These are phyloP conservation scores for Zoanthus sansibaricus DNA, from an alignment of 92 coral and sea anemone genomes.

Conservation along the genomic window DNA sequence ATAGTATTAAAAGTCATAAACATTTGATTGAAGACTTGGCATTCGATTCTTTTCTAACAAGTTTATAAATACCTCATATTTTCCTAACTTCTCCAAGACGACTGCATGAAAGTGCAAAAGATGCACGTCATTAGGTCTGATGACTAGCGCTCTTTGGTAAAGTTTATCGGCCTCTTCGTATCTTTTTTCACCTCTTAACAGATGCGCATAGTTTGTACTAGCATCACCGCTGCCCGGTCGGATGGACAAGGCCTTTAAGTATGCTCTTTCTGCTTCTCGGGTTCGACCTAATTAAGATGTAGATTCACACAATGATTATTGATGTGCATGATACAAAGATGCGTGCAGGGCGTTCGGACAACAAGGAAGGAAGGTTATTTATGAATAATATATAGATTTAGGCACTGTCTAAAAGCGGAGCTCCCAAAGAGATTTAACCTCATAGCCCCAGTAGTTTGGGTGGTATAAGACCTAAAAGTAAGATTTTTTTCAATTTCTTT, in stretches of 20 bases:
- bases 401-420: too few relatives aligned
- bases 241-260: slow-evolving; percentile 77
- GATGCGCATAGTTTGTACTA: slow-evolving; percentile 79
- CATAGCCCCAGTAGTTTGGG: too few relatives aligned
- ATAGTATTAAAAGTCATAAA: too few relatives aligned
- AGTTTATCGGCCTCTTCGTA: slow-evolving; percentile 66
- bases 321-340: too few relatives aligned
- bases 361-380: too few relatives aligned
- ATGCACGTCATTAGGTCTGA: slow-evolving; percentile 71
- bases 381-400: too few relatives aligned
- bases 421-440: too few relatives aligned
- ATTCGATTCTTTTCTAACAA: neutral
- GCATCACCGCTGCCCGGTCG: slow-evolving; percentile 84
- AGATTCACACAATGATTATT: too few relatives aligned
- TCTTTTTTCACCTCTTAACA: slow-evolving; percentile 66
- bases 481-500: too few relatives aligned
- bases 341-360: neutral
- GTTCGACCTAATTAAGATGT: slow-evolving; percentile 56
- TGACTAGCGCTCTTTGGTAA: slow-evolving; percentile 67
- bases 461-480: too few relatives aligned
- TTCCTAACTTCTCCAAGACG: slow-evolving; percentile 76
- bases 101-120: slow-evolving; percentile 68
- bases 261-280: slow-evolving; percentile 75
- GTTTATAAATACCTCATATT: slow-evolving; percentile 54
- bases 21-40: neutral